Conservation (phyloP, 2,888 invertebrate genomes). For the Agrochola circellaris region DNA sequence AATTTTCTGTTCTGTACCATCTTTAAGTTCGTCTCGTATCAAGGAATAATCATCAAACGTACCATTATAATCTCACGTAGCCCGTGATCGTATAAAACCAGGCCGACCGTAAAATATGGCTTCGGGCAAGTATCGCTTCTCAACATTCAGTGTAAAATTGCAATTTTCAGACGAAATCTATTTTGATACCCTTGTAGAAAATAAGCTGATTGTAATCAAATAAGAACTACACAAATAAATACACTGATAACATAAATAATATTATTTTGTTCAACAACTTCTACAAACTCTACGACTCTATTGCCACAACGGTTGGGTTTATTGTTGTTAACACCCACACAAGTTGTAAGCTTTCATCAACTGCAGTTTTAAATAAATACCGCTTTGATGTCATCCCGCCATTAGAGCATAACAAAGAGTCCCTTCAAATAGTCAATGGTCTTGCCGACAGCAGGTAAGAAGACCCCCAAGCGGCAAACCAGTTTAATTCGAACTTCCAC, state of each 20-base stretch:
- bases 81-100: constrained; percentile 40
- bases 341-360: constrained; percentile 35
- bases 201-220: constrained; percentile 15
- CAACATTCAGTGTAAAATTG: constrained; percentile 46
- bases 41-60: neutral
- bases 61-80: constrained; percentile 33
- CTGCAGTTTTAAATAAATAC: constrained; percentile 34
- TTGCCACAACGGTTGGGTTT: constrained; percentile 2
- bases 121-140: constrained; percentile 35
- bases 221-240: constrained; percentile 1
- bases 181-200: constrained; percentile 7
- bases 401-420: constrained; percentile 47
- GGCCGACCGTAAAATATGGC: constrained; percentile 46
- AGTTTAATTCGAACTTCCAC: constrained; percentile 38
- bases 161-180: constrained; percentile 44
- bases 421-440: constrained; percentile 38
- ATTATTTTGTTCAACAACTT: constrained; percentile 6
- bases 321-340: constrained; percentile 18
- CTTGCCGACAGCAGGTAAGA: constrained; percentile 62
- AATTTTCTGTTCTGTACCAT: neutral
- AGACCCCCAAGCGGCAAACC: constrained; percentile 58
- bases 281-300: constrained; percentile 7
- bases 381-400: constrained; percentile 56
- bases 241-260: neutral
- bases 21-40: neutral